phyloP scores from a whole-genome alignment of 2,888 invertebrate species.

The Therioaphis trifolii region DNA sequence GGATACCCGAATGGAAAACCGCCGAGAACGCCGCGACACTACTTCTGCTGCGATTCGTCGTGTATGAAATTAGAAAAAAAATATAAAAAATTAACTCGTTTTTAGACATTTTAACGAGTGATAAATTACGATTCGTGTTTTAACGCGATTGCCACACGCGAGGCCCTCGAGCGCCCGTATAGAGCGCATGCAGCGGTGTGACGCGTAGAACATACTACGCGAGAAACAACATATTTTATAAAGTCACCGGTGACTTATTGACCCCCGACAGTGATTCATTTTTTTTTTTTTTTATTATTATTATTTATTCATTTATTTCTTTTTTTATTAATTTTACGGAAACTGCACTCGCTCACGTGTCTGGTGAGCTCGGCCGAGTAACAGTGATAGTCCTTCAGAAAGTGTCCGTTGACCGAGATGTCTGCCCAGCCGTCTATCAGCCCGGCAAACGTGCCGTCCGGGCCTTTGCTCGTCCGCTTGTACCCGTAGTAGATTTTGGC shows the following conservation, averaged over 20 bases:
- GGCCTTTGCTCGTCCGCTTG: neutral
- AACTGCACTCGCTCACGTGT: too few relatives aligned
- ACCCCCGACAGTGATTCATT: conserved; percentile 14
- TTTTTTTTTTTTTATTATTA: neutral
- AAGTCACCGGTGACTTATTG: neutral
- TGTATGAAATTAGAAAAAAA: conserved; percentile 13
- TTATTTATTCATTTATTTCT: too few relatives aligned
- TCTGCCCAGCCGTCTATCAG: conserved; percentile 68
- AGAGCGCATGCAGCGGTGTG: neutral
- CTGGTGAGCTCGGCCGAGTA: conserved; percentile 48
- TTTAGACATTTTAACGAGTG: conserved; percentile 51
- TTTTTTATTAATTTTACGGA: too few relatives aligned
- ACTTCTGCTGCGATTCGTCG: too few relatives aligned
- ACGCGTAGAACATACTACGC: neutral
- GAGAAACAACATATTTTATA: neutral
- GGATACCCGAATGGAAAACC: too few relatives aligned
- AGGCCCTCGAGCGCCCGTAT: conserved; percentile 37
- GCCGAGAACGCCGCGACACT: neutral
- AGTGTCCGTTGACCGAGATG: conserved; percentile 69
- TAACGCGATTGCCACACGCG: conserved; percentile 32
- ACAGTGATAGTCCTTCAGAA: conserved; percentile 66
- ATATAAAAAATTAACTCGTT: conserved; percentile 20
- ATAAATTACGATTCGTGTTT: conserved; percentile 50
- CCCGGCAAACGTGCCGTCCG: conserved; percentile 68
- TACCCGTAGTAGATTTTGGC: conserved; percentile 63